Evolutionary conservation across 2,797 vertebrate genomes (phyloP).

Genomic region (Sebastes glaucus): DNA sequence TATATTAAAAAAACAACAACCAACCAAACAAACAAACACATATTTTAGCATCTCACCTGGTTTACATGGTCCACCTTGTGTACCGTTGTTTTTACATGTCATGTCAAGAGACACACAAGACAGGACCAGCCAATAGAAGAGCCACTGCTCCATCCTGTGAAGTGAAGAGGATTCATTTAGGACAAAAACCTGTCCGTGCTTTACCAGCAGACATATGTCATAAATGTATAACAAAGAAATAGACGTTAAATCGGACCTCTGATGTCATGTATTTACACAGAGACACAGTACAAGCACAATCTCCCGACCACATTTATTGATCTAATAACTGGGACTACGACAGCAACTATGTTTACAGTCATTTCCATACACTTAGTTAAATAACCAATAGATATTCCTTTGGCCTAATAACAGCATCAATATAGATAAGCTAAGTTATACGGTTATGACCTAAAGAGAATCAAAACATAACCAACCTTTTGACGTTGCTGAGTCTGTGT

Average conservation of each 20-base stretch:
- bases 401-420: neutral
- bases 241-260: neutral
- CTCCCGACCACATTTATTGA: neutral
- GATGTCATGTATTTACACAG: neutral
- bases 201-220: neutral
- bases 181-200: neutral
- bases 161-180: neutral
- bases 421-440: neutral
- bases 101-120: neutral
- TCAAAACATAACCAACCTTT: slow-evolving; percentile 6
- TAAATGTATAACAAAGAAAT: neutral
- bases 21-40: neutral
- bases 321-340: neutral
- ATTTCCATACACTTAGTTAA: neutral
- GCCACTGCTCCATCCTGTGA: slow-evolving; percentile 27
- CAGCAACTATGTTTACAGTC: neutral
- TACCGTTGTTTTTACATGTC: accelerated
- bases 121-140: slow-evolving; percentile 15
- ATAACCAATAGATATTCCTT: neutral
- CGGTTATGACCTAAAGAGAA: neutral
- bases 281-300: neutral
- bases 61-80: accelerated
- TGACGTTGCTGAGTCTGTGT: neutral
- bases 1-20: neutral
- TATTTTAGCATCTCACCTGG: neutral